Base-by-base conservation (phyloP, 2,888 invertebrate species). In the Macrosoma leucophasiata region DNA sequence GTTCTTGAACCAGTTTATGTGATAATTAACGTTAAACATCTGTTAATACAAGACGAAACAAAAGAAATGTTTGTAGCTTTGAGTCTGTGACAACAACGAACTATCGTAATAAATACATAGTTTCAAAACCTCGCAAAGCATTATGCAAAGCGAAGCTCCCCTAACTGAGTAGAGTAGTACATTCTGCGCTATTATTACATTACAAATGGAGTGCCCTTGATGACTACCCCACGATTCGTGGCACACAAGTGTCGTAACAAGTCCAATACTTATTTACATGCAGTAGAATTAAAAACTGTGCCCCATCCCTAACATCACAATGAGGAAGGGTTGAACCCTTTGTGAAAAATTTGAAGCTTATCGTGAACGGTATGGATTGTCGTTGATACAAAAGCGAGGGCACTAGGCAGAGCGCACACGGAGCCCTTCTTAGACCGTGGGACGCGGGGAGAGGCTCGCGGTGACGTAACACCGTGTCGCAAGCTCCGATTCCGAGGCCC, bases 191-290 rank as follows among this genome's bases (percentile, higher is more conserved):
- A 73, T 81, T 82, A 81, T 79, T 79, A 77, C 69, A 77, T 79
- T 68, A 75, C 67, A 70, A 68, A 63, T 61, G 60, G 58, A 77
- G 74, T 76, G 75, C 72, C 79, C 78, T 82, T 78, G 78, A 79
- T 73, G 69, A 69, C 69, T 63, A 68, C 79, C 81, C 79, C 55
- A 70, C 72, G 65, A 73, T 68, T 69, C 67, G 63, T 60, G 50
- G 61, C 58, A 65, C 70, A 76, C 81, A 78, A 82, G 81, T 82
- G 82, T 72, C 66, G 70, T 66, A 73, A 76, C 79, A 75, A 79
- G 79, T 78, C 68, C 72, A 72, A 78, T 75, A 73, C 72, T 75
- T 74, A 84, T 82, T 81, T 78, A 79, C 74, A 81, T 82, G 75
- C 74, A 70, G 68, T 53, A 65, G 62, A 68, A 77, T 74, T 77